phyloP scores from a whole-genome alignment of 2,797 vertebrate species.

The Micrastur ruficollis region DNA sequence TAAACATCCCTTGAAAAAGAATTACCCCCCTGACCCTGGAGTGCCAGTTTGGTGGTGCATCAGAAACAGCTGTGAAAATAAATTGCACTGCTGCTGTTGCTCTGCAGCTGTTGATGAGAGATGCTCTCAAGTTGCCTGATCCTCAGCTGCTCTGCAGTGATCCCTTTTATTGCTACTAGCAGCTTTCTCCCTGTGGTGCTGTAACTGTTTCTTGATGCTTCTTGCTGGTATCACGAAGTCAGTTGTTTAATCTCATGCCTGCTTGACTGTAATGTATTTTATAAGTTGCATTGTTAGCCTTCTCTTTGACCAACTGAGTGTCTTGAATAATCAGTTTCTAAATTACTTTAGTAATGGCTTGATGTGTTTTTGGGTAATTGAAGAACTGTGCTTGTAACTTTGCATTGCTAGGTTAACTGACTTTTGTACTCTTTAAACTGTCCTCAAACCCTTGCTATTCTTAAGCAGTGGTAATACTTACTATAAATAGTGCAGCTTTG shows the following conservation, averaged over 20 bases:
- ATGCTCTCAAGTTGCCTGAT: background rate
- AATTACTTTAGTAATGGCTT: background rate
- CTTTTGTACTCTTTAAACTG: background rate
- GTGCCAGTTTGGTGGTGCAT: background rate
- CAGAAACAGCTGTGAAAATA: slow-evolving; percentile 47
- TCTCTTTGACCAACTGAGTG: background rate
- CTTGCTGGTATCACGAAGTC: background rate
- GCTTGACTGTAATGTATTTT: background rate
- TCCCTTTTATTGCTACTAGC: background rate
- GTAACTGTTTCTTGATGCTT: background rate
- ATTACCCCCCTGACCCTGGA: background rate
- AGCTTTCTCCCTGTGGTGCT: background rate
- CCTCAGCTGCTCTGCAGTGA: background rate
- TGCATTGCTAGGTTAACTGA: background rate
- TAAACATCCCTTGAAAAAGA: slow-evolving; percentile 12
- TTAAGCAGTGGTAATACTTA: background rate
- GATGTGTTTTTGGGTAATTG: background rate
- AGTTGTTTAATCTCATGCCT: background rate
- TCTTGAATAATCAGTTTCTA: background rate
- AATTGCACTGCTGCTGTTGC: background rate
- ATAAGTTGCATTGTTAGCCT: background rate
- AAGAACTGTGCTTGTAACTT: background rate
- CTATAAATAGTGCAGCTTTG: background rate
- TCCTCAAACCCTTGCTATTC: background rate
- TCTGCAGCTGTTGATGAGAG: background rate